These are phyloP conservation scores for Anoplolepis gracilipes DNA, from an alignment of 1,140 invertebrate species.

Conservation along the genomic window DNA sequence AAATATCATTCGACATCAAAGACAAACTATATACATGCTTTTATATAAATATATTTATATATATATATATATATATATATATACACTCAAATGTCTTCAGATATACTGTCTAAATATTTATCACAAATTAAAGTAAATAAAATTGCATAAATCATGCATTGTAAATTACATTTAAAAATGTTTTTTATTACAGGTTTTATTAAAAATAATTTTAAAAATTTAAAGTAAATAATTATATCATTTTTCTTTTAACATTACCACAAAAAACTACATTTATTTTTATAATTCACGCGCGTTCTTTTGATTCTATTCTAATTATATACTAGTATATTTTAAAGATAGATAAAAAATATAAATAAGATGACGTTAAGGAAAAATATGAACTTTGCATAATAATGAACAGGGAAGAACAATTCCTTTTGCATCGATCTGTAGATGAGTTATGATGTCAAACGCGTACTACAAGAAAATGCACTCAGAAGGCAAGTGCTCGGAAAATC, in stretches of 20 bases:
- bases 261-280: neutral
- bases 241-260: neutral
- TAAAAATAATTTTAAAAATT: too few relatives aligned
- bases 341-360: neutral
- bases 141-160: neutral
- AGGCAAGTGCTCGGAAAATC: constrained; percentile 47
- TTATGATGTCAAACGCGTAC: neutral
- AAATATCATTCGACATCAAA: neutral
- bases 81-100: neutral
- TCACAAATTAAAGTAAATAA: neutral
- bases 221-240: too few relatives aligned
- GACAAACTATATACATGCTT: too few relatives aligned
- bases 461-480: constrained; percentile 53
- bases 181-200: neutral
- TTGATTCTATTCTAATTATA: neutral
- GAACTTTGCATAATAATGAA: constrained; percentile 38
- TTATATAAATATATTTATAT: too few relatives aligned
- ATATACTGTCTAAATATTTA: neutral
- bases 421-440: constrained; percentile 36
- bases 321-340: neutral
- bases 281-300: neutral
- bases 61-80: neutral
- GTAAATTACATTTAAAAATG: neutral
- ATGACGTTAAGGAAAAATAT: neutral
- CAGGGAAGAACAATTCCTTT: constrained; percentile 43